Conservation (phyloP, 1,140 invertebrate genomes). For the Drosophila lowei region DNA sequence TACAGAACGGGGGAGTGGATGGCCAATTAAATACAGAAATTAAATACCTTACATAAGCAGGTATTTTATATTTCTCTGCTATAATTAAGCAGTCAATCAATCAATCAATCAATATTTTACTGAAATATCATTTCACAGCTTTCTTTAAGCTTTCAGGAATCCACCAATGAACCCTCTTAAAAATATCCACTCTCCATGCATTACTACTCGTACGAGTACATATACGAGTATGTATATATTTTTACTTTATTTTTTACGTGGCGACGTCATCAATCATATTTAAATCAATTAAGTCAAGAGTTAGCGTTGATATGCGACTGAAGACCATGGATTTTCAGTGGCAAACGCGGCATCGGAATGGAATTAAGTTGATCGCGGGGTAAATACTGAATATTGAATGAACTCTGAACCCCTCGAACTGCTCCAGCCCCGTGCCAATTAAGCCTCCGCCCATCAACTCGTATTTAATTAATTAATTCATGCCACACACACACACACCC, state of each 20-base stretch:
- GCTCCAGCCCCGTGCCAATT: no score
- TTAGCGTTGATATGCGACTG: conserved; percentile 15
- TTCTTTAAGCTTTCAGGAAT: no score
- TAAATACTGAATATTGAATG: conserved; percentile 7
- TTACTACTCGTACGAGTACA: not conserved
- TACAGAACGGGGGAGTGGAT: no score
- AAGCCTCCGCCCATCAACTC: not conserved
- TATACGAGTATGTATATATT: no score
- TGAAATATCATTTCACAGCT: no score
- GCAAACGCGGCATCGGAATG: conserved; percentile 18
- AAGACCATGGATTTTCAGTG: conserved; percentile 16
- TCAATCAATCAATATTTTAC: not conserved
- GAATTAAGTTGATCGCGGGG: conserved; percentile 31
- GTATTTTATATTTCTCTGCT: no score
- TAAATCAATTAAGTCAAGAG: conserved; percentile 52
- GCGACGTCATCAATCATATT: conserved; percentile 53
- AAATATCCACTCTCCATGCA: not conserved
- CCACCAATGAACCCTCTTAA: no score
- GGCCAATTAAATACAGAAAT: no score
- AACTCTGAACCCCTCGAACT: not conserved
- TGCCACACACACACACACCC: not conserved
- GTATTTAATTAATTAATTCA: conserved; percentile 44
- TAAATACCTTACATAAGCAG: no score
- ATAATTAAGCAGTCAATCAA: no score
- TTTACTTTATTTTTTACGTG: no score